Percentiles rank a stretch among this genome's conserved stretches.
These are phyloP conservation scores for Mormyrus lacerda DNA, from an alignment of 2,113 vertebrate species.

Conservation along the genomic window DNA sequence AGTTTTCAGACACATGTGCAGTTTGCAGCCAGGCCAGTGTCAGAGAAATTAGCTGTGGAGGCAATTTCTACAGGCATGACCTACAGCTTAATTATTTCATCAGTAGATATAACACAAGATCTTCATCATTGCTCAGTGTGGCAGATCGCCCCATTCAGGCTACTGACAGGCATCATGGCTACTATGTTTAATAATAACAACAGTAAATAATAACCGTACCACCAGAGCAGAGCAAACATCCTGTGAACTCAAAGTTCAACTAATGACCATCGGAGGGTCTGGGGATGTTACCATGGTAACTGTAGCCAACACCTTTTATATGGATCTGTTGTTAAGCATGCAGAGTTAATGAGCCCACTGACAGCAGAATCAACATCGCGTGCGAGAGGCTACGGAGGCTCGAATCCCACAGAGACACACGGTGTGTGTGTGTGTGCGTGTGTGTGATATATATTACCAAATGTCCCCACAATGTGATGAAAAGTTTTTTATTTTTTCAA, in stretches of 20 bases:
- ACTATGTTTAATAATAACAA: background rate
- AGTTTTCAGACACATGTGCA: background rate
- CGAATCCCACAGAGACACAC: background rate
- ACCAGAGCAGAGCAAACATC: background rate
- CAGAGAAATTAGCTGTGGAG: background rate
- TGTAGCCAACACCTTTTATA: background rate
- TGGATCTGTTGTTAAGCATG: slow-evolving; percentile 5
- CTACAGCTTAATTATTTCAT: background rate
- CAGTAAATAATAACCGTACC: background rate
- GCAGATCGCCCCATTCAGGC: background rate
- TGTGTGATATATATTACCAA: background rate
- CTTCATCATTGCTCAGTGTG: background rate
- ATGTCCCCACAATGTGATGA: background rate
- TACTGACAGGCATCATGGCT: background rate
- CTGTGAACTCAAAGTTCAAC: background rate
- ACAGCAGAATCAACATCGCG: background rate
- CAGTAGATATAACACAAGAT: background rate
- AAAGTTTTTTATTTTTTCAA: background rate
- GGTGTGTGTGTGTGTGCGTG: background rate
- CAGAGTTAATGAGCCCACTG: background rate
- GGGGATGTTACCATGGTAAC: background rate
- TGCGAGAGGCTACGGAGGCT: background rate
- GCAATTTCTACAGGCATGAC: background rate
- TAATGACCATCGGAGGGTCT: background rate
- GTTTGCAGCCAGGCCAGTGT: background rate